Base-by-base conservation (phyloP, 2,113 vertebrate species). In the Nettapus auritus region DNA sequence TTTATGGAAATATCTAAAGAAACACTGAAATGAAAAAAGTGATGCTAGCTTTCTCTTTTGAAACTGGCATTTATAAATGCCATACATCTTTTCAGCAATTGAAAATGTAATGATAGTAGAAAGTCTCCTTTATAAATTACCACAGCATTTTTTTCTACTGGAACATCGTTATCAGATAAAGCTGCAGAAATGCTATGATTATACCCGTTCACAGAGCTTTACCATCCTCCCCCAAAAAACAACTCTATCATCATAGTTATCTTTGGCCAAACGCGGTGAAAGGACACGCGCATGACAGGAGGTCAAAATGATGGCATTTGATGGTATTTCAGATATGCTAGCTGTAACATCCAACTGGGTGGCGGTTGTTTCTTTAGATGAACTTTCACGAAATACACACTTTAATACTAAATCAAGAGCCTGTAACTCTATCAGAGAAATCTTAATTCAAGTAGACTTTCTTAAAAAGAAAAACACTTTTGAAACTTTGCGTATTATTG, bases 11-110 rank as follows among this genome's bases (percentile, higher is more conserved):
- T 71, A 94, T 81, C 91, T 97, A 38, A 90, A 80, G 38, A 85
- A 73, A n/a, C 34, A 84, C 20, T 75, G 62, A 73, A 91, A 96
- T 89, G 67, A 34, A 44, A 79, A 79, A 67, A 42, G 67, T 71
- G 66, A 59, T 64, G 59, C 22, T 94, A 73, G 60, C 48, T 96
- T 94, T 90, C 64, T 82, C 70, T 77, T 91, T 94, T 81, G 83
- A 97, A 82, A 75, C 55, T 52, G 17, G 46, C 42, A 93, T 91
- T 97, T 97, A 34, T 76, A 97, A 96, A 97, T 81, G 67, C 52
- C 79, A 87, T 36, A 28, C 33, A 84, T 81, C 42, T 83, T 74
- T 66, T 71, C 93, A 96, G 77, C 64, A 82, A 82, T 11, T 92
- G 86, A 93, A 96, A 96, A 74, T n/a, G 21, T 48, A 71, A 95